These are phyloP conservation scores for Pseudolaguvia tuberculata DNA, from an alignment of 2,113 vertebrate genomes.

Conservation along the genomic window DNA sequence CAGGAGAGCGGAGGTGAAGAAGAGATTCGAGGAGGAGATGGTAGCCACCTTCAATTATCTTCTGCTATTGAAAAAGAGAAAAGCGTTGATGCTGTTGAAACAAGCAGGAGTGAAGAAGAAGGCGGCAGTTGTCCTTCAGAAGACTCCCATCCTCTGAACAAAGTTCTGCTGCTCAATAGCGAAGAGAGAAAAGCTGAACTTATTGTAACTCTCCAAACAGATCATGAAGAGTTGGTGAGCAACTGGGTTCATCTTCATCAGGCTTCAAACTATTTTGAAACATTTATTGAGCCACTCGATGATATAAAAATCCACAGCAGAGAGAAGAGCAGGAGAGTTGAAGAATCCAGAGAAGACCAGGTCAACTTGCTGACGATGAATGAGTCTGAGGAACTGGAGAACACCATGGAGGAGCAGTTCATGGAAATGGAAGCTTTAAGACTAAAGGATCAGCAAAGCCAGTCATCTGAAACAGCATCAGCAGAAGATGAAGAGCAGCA, in stretches of 20 bases:
- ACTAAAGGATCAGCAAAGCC: conserved; percentile 2
- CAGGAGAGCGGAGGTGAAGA: conserved; percentile 11
- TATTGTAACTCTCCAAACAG: conserved; percentile 33
- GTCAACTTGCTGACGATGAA: too few species aligned
- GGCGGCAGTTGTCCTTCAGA: conserved; percentile 47
- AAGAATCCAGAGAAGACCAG: not conserved
- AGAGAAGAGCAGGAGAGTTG: not conserved
- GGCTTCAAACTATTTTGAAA: conserved; percentile 63
- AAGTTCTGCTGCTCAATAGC: not conserved
- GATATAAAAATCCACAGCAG: conserved; percentile 48
- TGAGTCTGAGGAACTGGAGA: not conserved
- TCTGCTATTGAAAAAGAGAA: not conserved
- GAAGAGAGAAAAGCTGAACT: conserved; percentile 32
- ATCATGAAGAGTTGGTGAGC: conserved; percentile 60
- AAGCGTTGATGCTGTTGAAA: not conserved
- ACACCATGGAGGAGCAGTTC: conserved; percentile 15
- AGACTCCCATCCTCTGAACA: conserved; percentile 10
- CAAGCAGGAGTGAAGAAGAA: conserved; percentile 57
- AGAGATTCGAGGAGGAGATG: not conserved
- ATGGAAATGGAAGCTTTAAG: conserved; percentile 25
- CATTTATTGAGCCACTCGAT: conserved; percentile 64
- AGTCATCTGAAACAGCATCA: not conserved
- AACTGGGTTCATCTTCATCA: conserved; percentile 68
- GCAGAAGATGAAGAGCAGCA: conserved; percentile 14
- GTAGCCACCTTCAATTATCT: not conserved